phyloP scores from a whole-genome alignment of 2,113 vertebrate genomes.

The Macrotus californicus region DNA sequence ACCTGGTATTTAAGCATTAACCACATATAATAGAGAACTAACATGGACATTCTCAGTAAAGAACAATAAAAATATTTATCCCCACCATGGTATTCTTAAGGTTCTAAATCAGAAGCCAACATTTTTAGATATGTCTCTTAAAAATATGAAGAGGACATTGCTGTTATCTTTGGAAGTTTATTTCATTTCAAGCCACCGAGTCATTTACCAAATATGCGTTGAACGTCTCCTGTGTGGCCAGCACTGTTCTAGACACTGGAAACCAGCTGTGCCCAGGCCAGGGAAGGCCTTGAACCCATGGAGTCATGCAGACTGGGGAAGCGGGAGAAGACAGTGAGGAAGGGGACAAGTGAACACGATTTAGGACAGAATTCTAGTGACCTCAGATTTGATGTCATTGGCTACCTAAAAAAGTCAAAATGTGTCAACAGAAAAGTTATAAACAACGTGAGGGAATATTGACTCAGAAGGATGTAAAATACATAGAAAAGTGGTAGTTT shows the following conservation, averaged over 20 bases:
- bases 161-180: background rate
- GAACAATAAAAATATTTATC: background rate
- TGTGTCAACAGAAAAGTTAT: background rate
- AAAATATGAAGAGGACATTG: background rate
- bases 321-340: background rate
- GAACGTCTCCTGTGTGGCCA: background rate
- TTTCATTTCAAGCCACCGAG: background rate
- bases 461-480: background rate
- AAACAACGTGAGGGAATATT: background rate
- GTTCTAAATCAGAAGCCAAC: background rate
- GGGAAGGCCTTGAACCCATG: background rate
- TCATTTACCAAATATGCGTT: background rate
- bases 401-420: background rate
- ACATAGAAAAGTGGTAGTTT: background rate
- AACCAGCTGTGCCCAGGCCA: background rate
- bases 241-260: background rate
- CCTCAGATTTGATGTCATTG: background rate
- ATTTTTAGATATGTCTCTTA: background rate
- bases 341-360: background rate
- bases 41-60: background rate
- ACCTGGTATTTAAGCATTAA: background rate
- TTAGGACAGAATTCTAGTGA: background rate
- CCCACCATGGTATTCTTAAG: background rate
- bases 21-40: background rate
- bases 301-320: background rate